Conservation (phyloP, 2,113 vertebrate genomes). For the Podarcis muralis region DNA sequence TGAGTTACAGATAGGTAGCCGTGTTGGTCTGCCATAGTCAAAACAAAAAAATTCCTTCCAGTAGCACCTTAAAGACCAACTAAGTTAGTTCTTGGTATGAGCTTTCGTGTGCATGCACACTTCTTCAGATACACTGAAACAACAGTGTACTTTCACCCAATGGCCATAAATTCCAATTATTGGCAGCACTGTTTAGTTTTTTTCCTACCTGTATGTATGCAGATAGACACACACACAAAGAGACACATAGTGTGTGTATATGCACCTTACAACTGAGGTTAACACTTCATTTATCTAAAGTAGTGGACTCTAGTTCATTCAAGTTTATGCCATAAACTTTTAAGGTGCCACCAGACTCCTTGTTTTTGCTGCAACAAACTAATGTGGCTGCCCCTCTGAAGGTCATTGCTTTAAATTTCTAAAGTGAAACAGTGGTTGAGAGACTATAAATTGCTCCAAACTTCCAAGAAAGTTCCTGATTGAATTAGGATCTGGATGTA, state of each 20-base stretch:
- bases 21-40: too few species aligned
- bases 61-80: too few species aligned
- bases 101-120: too few species aligned
- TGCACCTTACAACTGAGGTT: background rate
- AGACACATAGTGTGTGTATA: background rate
- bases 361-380: background rate
- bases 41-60: too few species aligned
- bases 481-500: background rate
- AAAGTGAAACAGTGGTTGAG: background rate
- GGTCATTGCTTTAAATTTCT: background rate
- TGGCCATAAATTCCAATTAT: background rate
- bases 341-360: background rate
- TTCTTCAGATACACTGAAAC: too few species aligned
- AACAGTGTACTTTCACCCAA: too few species aligned
- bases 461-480: background rate
- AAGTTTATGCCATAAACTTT: background rate
- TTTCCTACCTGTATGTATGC: background rate
- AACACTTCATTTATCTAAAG: background rate
- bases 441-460: background rate
- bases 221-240: background rate
- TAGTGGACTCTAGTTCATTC: background rate
- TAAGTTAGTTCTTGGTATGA: too few species aligned
- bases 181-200: too few species aligned
- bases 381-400: background rate
- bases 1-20: too few species aligned